Conservation (phyloP, 2,113 vertebrate species). For the Oophaga pumilio region DNA sequence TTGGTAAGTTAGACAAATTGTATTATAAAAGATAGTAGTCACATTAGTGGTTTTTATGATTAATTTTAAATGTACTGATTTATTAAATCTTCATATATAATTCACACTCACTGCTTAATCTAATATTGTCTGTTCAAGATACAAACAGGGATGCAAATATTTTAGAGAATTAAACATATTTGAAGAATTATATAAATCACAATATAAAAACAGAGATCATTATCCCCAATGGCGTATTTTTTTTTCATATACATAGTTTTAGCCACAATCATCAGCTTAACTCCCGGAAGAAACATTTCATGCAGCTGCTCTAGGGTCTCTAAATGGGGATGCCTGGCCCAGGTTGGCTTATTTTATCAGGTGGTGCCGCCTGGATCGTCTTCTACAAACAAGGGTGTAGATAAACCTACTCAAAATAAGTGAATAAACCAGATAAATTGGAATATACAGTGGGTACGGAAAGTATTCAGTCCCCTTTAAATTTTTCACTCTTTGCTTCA, state of each 20-base stretch:
- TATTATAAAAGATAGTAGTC: neutral
- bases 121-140: neutral
- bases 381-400: too few species aligned
- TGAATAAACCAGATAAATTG: too few species aligned
- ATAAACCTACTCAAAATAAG: too few species aligned
- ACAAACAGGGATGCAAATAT: neutral
- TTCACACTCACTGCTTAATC: neutral
- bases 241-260: neutral
- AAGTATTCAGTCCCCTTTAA: too few species aligned
- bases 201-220: neutral
- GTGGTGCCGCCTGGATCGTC: too few species aligned
- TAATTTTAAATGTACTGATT: conserved; percentile 5
- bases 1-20: conserved; percentile 8
- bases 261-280: neutral
- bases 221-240: neutral
- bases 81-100: neutral
- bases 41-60: neutral
- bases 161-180: neutral
- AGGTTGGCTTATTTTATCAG: neutral
- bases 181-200: neutral
- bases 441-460: too few species aligned
- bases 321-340: neutral
- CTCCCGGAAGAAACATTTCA: neutral
- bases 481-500: too few species aligned
- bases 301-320: neutral